These are phyloP conservation scores for Pemphigus obesinymphae DNA, from an alignment of 1,140 invertebrate species.

Conservation along the genomic window DNA sequence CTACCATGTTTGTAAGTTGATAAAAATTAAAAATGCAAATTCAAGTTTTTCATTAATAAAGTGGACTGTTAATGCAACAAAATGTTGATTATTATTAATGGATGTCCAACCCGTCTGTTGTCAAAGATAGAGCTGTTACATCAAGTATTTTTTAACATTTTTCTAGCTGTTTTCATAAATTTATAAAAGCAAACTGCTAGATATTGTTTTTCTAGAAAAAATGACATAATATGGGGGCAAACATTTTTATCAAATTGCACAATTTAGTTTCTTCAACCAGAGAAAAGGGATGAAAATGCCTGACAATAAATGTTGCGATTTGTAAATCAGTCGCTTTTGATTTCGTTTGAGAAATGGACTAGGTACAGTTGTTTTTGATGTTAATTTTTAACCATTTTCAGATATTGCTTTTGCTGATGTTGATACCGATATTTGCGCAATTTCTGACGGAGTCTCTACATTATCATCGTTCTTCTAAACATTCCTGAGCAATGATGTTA, in stretches of 20 bases:
- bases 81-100: neutral
- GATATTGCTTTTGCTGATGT: too few species aligned
- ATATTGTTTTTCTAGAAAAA: conserved; percentile 45
- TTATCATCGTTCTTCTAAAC: too few species aligned
- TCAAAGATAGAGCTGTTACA: neutral
- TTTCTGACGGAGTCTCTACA: too few species aligned
- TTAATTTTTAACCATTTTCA: too few species aligned
- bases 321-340: too few species aligned
- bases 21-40: too few species aligned
- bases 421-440: too few species aligned
- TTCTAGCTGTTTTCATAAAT: neutral
- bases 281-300: neutral
- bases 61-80: neutral
- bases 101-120: neutral
- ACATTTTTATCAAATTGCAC: conserved; percentile 43
- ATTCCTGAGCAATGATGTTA: too few species aligned
- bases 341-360: too few species aligned
- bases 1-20: too few species aligned
- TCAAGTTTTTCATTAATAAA: too few species aligned
- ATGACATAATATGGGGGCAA: conserved; percentile 43
- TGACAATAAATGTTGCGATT: neutral
- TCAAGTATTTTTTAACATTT: neutral
- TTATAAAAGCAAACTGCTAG: neutral
- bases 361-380: too few species aligned
- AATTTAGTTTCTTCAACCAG: conserved; percentile 4